A percentile compares a stretch with the other conserved stretches of the same genome.
Conservation (phyloP, 2,888 invertebrate genomes). For the Falcaria lacertinaria region DNA sequence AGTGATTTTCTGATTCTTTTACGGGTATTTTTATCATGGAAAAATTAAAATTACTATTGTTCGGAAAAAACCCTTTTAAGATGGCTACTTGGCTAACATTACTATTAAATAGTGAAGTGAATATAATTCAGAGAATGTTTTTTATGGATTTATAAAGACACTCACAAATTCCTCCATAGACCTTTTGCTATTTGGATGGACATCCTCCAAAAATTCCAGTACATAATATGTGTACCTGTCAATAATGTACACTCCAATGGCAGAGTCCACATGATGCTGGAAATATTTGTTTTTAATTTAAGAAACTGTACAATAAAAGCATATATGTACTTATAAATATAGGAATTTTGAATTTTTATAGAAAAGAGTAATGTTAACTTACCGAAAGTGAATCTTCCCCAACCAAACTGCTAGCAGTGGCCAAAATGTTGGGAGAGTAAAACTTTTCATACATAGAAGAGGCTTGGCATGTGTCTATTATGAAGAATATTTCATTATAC, state of each 20-base stretch:
- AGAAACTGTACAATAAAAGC: too few species aligned
- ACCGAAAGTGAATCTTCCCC: conserved; percentile 99
- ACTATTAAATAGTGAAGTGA: too few species aligned
- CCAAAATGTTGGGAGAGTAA: conserved; percentile 98
- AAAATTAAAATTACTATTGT: too few species aligned
- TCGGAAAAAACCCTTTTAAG: too few species aligned
- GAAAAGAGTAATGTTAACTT: conserved; percentile 41
- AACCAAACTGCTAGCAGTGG: conserved; percentile 97
- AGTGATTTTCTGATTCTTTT: too few species aligned
- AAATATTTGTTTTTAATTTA: conserved; percentile 52
- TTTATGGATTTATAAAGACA: conserved; percentile 34
- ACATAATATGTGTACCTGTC: conserved; percentile 99
- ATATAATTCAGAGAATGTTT: too few species aligned
- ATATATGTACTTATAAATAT: too few species aligned
- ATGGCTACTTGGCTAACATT: too few species aligned
- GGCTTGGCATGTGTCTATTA: conserved; percentile 99
- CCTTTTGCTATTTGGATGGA: conserved; percentile 91
- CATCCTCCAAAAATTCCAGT: conserved; percentile 95
- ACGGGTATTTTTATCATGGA: too few species aligned
- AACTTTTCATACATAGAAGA: conserved; percentile 99
- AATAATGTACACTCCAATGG: conserved; percentile 99
- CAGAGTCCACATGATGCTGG: conserved; percentile 98
- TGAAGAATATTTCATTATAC: conserved; percentile 98
- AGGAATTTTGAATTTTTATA: neutral
- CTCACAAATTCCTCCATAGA: conserved; percentile 97